These are phyloP conservation scores for Bujurquina vittata DNA, from an alignment of 2,113 vertebrate genomes.

Conservation along the genomic window DNA sequence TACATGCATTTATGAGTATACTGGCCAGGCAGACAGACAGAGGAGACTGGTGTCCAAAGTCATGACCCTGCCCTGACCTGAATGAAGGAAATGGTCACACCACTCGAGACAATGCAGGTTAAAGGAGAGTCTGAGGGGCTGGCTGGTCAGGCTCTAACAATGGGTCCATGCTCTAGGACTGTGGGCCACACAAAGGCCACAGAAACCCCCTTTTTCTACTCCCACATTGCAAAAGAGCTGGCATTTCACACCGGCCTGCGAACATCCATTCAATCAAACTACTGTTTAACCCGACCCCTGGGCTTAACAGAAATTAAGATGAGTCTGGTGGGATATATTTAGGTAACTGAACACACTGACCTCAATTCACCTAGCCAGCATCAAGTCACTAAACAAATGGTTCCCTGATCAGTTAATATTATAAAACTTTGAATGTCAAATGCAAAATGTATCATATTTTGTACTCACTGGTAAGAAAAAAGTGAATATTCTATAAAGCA, in stretches of 20 bases:
- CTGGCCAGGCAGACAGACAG: conserved; percentile 67
- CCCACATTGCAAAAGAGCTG: conserved; percentile 80
- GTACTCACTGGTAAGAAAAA: background rate
- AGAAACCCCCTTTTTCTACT: conserved; percentile 71
- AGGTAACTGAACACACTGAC: conserved; percentile 55
- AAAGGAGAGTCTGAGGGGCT: conserved; percentile 81
- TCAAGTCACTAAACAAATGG: background rate
- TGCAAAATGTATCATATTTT: background rate
- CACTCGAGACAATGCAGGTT: conserved; percentile 82
- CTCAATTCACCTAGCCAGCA: background rate
- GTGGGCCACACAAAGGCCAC: conserved; percentile 81
- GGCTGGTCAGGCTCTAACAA: conserved; percentile 78
- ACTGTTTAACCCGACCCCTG: conserved; percentile 84
- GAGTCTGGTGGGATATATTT: conserved; percentile 67
- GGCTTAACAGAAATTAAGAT: conserved; percentile 74
- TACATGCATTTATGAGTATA: conserved; percentile 61
- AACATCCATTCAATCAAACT: conserved; percentile 85
- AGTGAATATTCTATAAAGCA: conserved; percentile 37
- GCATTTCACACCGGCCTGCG: conserved; percentile 84
- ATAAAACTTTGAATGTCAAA: background rate
- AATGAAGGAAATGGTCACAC: conserved; percentile 82
- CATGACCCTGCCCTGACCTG: conserved; percentile 84
- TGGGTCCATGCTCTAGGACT: conserved; percentile 77
- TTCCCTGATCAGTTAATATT: background rate
- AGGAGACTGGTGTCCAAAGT: conserved; percentile 80